Conservation (phyloP, 2,113 vertebrate species). For the Erinaceus europaeus region DNA sequence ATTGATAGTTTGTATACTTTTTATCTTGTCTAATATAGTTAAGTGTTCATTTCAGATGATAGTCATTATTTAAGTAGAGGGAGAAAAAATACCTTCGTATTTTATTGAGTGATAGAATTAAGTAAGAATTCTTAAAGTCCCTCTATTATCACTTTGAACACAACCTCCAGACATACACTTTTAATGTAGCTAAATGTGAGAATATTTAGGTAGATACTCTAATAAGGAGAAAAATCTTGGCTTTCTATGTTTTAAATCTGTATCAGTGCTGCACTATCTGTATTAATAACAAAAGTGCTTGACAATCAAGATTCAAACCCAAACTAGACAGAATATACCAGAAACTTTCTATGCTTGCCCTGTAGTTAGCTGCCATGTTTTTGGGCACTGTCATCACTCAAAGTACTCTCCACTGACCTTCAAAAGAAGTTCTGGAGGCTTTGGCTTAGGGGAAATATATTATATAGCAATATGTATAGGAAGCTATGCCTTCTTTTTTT, state of each 20-base stretch:
- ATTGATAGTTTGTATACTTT: not conserved
- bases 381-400: not conserved
- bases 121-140: slow-evolving; percentile 2
- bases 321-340: not conserved
- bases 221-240: not conserved
- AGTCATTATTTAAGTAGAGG: not conserved
- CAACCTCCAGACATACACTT: not conserved
- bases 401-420: not conserved
- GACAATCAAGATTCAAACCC: not conserved
- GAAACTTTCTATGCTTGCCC: not conserved
- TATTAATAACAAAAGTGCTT: not conserved
- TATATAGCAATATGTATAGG: not conserved
- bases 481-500: not conserved
- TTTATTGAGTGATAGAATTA: not conserved
- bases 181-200: not conserved
- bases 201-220: not conserved
- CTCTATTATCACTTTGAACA: not conserved
- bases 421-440: not conserved
- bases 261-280: not conserved
- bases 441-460: not conserved
- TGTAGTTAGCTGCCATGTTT: not conserved
- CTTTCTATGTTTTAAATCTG: not conserved
- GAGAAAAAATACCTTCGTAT: not conserved
- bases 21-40: not conserved
- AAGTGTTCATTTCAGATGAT: slow-evolving; percentile 8